phyloP scores from a whole-genome alignment of 2,797 vertebrate species.

The Syndactyla subalaris region DNA sequence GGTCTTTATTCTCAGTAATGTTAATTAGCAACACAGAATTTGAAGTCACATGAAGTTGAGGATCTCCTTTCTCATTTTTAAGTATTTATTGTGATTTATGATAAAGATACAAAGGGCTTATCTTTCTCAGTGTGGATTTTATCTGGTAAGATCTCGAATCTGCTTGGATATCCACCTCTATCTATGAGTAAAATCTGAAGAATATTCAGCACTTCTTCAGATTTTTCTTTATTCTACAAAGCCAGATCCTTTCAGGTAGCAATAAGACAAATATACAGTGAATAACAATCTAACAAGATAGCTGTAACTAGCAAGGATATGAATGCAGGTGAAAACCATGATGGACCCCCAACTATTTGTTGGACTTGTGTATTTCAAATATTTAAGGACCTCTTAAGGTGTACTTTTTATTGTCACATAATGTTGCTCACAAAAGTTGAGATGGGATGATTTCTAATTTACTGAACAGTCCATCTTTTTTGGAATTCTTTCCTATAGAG shows the following conservation, averaged over 20 bases:
- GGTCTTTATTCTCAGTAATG: background rate
- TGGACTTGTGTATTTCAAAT: background rate
- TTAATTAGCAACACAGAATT: background rate
- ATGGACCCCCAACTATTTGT: background rate
- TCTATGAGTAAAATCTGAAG: background rate
- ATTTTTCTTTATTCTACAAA: background rate
- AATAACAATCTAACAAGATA: background rate
- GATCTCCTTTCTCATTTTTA: background rate
- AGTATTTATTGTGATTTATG: background rate
- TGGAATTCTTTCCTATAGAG: background rate
- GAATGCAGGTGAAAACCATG: background rate
- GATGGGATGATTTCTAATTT: background rate
- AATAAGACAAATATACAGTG: background rate
- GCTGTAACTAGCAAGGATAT: background rate
- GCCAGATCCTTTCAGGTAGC: background rate
- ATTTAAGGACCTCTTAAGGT: background rate
- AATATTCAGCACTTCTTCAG: background rate
- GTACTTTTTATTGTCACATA: rapidly evolving
- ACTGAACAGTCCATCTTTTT: background rate
- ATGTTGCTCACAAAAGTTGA: background rate
- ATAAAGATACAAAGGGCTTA: background rate
- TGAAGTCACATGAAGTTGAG: background rate
- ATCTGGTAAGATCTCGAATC: background rate
- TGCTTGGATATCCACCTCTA: background rate
- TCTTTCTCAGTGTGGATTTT: background rate